Percentiles rank a stretch among this genome's conserved stretches.
Conservation (phyloP, 2,113 vertebrate genomes). For the Echinops telfairi region DNA sequence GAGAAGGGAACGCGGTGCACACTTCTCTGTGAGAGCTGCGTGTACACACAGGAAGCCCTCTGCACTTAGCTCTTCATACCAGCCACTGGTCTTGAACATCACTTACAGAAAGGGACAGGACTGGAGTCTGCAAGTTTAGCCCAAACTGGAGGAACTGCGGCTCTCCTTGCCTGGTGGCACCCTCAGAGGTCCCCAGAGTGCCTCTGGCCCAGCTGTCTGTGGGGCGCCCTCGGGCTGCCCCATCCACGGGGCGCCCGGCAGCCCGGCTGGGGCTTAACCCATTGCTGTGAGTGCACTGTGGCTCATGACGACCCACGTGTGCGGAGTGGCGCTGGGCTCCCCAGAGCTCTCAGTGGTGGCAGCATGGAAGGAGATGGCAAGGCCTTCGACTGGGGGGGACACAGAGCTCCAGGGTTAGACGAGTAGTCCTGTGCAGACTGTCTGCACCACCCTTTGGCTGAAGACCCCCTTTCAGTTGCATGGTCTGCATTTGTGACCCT, state of each 20-base stretch:
- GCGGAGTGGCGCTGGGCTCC: background rate
- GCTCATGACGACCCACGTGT: background rate
- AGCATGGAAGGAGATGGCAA: too few relatives aligned
- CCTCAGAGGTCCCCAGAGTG: background rate
- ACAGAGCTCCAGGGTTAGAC: background rate
- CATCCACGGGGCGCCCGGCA: fast-evolving
- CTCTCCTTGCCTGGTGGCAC: background rate
- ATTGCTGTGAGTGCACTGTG: background rate
- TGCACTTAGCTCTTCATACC: background rate
- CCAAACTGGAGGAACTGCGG: background rate
- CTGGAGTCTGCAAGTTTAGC: background rate
- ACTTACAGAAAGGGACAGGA: background rate
- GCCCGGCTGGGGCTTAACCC: background rate
- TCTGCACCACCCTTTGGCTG: background rate
- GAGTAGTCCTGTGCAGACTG: background rate
- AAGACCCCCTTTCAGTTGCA: background rate
- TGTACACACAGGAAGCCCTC: background rate
- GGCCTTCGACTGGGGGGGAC: background rate
- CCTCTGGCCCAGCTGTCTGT: background rate
- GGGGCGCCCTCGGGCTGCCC: background rate
- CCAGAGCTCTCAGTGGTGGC: background rate
- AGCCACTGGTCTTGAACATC: background rate
- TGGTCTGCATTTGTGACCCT: background rate
- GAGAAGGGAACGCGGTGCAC: background rate
- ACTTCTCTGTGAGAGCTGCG: background rate